Base-by-base conservation (phyloP, 2,797 vertebrate genomes). In the Muscicapa comitata region DNA sequence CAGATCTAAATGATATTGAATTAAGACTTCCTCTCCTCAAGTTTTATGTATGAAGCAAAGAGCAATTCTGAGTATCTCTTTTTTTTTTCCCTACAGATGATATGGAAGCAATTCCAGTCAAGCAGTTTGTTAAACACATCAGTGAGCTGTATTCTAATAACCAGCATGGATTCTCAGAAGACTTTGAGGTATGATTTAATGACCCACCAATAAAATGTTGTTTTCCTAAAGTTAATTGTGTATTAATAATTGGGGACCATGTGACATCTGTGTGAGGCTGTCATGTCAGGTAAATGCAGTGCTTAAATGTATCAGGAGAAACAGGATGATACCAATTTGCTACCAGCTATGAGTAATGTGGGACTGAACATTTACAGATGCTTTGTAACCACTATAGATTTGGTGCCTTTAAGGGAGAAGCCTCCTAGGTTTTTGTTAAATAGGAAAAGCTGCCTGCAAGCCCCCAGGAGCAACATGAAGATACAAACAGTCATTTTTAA, bases 141-240 rank as follows among this genome's bases (percentile, higher is more conserved):
- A 98, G 98, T 97, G 99, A 99, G 95, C 99, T 99, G 53, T 99
- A 99, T 96, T 98, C 99, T 94, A 99, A 99, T 97, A 99, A 99
- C 98, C 98, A 99, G 90, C 99, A 99, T 73, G 99, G 99, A 72
- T 99, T 99, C 94, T 99, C 99, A 0, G 99, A 99, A 97, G 99
- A 99, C 96, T 99, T 99, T 97, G 99, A 99, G 99, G 99, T 99
- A 98, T 1, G 58, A 81, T 96, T 94, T 97, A 90, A 94, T 94
- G 72, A 91, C 82, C 85, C 63, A 73, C 78, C 91, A 71, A 29
- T 81, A 76, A 67, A 86, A 84, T 58, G 45, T 86, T 86, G 48
- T 88, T 93, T 93, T 91, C 59, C 70, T 88, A 45, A 86, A 90
- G 85, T 86, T 90, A 95, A 93, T 90, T 88, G 70, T 62, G 35